Percentiles rank a stretch among this genome's conserved stretches.
Evolutionary conservation across 2,113 vertebrate species (phyloP).

Genomic region (Syngnathus floridae): DNA sequence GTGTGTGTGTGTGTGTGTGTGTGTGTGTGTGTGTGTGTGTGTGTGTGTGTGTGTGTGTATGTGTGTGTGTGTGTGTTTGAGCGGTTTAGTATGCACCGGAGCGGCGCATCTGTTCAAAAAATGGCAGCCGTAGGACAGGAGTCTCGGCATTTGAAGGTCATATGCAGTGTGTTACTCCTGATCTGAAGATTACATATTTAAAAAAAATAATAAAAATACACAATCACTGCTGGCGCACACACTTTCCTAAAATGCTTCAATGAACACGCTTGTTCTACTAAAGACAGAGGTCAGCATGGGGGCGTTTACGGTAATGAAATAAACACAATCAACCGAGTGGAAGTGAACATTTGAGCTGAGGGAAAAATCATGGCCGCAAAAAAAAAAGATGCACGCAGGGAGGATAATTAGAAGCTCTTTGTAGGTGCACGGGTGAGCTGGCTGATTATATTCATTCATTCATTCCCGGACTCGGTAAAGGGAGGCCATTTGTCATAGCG

Average conservation of each 20-base stretch:
- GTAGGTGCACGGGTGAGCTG: conserved; percentile 28
- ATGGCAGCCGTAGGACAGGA: neutral
- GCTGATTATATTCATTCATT: conserved; percentile 51
- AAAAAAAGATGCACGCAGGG: neutral
- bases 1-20: too few species aligned
- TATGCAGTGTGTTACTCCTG: neutral
- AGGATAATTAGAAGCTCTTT: conserved; percentile 21
- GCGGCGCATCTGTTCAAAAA: neutral
- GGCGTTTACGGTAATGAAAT: conserved; percentile 4
- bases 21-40: too few species aligned
- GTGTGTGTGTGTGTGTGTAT: too few species aligned
- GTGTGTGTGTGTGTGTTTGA: neutral
- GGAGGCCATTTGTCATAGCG: conserved; percentile 31
- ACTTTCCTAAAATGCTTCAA: neutral
- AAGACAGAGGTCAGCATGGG: neutral
- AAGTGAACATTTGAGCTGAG: conserved; percentile 35
- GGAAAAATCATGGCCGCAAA: conserved; percentile 25
- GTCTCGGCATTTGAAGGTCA: conserved; percentile 18
- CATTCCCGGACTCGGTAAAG: conserved; percentile 14
- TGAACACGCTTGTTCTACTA: neutral
- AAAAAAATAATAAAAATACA: neutral
- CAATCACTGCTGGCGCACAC: neutral
- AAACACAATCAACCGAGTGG: conserved; percentile 38
- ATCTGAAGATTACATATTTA: conserved; percentile 6
- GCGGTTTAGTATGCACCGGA: neutral